A percentile compares a stretch with the other conserved stretches of the same genome.
Evolutionary conservation across 1,140 invertebrate species (phyloP).

Genomic region (Heliconius hewitsoni): DNA sequence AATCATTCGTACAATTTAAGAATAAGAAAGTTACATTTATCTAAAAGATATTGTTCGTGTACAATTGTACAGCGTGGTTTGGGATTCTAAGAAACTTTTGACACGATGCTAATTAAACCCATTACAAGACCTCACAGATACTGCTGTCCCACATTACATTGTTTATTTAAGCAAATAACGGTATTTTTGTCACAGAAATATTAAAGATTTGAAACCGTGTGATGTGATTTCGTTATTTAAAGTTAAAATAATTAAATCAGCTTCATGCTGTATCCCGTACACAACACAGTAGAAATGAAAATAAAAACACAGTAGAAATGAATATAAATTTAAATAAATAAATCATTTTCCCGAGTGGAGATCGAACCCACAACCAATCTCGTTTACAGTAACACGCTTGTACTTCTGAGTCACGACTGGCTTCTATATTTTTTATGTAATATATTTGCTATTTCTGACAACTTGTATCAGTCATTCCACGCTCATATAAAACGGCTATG

Average conservation of each 20-base stretch:
- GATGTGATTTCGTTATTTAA: background rate
- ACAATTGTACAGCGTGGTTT: slow-evolving; percentile 32
- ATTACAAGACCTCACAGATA: slow-evolving; percentile 23
- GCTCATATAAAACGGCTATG: background rate
- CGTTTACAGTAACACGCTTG: too few relatives aligned
- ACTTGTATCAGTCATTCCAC: background rate
- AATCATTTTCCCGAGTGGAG: too few relatives aligned
- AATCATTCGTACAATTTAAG: slow-evolving; percentile 12
- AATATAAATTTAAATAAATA: too few relatives aligned
- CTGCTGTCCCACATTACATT: slow-evolving; percentile 19
- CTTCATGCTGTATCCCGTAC: too few relatives aligned
- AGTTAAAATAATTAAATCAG: too few relatives aligned
- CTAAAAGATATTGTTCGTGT: slow-evolving; percentile 17
- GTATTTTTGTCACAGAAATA: background rate
- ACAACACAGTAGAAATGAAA: too few relatives aligned
- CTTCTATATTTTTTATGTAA: too few relatives aligned
- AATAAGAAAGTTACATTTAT: slow-evolving; percentile 24
- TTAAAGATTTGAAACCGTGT: background rate
- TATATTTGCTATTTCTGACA: background rate
- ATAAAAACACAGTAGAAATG: too few relatives aligned
- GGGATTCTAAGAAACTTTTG: slow-evolving; percentile 39
- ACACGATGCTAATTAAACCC: slow-evolving; percentile 33
- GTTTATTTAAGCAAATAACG: slow-evolving; percentile 21
- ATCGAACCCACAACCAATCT: too few relatives aligned
- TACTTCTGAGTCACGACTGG: too few relatives aligned